Evolutionary conservation across 2,888 invertebrate genomes (phyloP).

Genomic region (Drosophila atripex): DNA sequence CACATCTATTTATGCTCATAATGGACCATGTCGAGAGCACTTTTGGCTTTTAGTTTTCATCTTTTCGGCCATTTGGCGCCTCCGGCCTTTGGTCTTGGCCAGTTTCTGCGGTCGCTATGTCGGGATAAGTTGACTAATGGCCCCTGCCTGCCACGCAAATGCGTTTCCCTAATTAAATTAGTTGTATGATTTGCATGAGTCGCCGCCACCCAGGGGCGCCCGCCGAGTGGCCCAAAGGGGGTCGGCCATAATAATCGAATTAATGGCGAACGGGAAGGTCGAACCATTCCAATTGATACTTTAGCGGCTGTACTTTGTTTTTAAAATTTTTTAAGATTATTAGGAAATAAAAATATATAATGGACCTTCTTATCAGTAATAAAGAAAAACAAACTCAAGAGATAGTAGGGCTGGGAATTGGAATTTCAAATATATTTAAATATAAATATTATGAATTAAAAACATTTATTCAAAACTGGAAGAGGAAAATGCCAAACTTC

Average conservation of each 20-base stretch:
- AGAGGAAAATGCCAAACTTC: too few relatives aligned
- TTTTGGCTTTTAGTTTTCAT: slow-evolving; percentile 22
- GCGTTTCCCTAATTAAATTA: slow-evolving; percentile 72
- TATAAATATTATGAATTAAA: too few relatives aligned
- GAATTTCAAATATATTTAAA: not conserved
- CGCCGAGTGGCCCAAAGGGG: not conserved
- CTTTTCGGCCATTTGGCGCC: not conserved
- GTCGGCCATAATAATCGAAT: too few relatives aligned
- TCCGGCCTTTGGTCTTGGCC: not conserved
- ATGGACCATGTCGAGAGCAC: slow-evolving; percentile 18
- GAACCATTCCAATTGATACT: not conserved
- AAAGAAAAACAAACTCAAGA: not conserved
- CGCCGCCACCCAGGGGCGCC: not conserved
- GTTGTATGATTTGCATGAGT: slow-evolving; percentile 58
- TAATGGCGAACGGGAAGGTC: not conserved
- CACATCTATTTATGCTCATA: slow-evolving; percentile 28
- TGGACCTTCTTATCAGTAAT: not conserved
- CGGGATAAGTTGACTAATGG: slow-evolving; percentile 62
- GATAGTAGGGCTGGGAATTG: not conserved
- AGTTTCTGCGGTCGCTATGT: slow-evolving; percentile 10
- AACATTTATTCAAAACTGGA: too few relatives aligned
- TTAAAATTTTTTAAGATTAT: not conserved
- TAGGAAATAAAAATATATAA: not conserved
- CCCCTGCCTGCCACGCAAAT: slow-evolving; percentile 61
- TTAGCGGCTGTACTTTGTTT: not conserved